Evolutionary conservation across 1,140 invertebrate genomes (phyloP).

Genomic region (Drosophila lacteicornis): DNA sequence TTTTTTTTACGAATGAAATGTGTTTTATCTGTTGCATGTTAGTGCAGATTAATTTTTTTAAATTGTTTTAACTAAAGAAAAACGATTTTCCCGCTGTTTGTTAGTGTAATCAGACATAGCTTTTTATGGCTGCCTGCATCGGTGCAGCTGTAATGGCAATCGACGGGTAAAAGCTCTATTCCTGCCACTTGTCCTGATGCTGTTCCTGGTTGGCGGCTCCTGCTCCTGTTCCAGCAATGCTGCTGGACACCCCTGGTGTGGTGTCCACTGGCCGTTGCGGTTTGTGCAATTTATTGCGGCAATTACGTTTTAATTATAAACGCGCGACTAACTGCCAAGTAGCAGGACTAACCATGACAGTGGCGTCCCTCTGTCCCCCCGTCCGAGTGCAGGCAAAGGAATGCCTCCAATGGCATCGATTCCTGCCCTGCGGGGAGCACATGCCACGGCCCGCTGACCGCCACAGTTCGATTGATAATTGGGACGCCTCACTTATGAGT

Average conservation of each 20-base stretch:
- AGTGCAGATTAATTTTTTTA: not conserved
- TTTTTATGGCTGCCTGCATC: conserved; percentile 67
- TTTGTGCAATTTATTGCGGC: conserved; percentile 79
- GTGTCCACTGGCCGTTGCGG: conserved; percentile 66
- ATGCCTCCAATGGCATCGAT: conserved; percentile 22
- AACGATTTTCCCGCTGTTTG: not conserved
- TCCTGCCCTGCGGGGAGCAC: conserved; percentile 11
- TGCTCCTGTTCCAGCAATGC: not conserved
- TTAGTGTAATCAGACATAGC: conserved; percentile 41
- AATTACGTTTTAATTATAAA: conserved; percentile 82
- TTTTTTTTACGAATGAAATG: no score
- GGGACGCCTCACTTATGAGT: conserved; percentile 40
- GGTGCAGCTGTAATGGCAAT: conserved; percentile 66
- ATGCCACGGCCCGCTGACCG: conserved; percentile 26
- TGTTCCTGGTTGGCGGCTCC: not conserved
- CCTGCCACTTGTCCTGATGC: conserved; percentile 20
- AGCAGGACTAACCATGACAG: conserved; percentile 50
- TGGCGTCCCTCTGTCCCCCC: not conserved
- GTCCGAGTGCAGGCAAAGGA: conserved; percentile 21
- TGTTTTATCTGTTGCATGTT: no score
- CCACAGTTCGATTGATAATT: conserved; percentile 41
- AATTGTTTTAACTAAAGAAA: not conserved
- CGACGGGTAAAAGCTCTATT: conserved; percentile 53
- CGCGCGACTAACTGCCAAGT: conserved; percentile 66
- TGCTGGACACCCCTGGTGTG: not conserved